Evolutionary conservation across 2,797 vertebrate species (phyloP).

Genomic region (Cynodonichthys magdalenae): DNA sequence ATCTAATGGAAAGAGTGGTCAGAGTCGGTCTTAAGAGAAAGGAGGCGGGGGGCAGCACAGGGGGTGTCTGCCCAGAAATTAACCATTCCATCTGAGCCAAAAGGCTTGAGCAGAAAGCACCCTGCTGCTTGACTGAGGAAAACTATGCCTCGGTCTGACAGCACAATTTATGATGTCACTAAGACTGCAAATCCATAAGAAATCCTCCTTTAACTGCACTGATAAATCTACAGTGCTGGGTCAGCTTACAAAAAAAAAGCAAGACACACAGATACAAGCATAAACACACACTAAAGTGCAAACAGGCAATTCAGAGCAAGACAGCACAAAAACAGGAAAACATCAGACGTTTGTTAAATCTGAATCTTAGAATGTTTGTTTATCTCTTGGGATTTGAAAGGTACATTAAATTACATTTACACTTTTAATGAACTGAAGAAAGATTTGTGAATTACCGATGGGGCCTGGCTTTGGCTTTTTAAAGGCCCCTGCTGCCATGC

Average conservation of each 20-base stretch:
- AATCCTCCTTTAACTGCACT: constrained; percentile 77
- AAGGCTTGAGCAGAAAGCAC: constrained; percentile 62
- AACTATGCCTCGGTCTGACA: constrained; percentile 74
- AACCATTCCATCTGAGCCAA: constrained; percentile 68
- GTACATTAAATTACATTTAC: constrained; percentile 78
- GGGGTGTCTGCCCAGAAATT: constrained; percentile 65
- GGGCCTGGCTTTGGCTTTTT: constrained; percentile 46
- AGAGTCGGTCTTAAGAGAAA: constrained; percentile 62
- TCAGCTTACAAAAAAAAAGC: constrained; percentile 64
- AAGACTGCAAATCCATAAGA: constrained; percentile 77
- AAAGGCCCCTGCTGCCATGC: constrained; percentile 39
- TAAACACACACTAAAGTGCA: constrained; percentile 3
- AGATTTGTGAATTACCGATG: constrained; percentile 46
- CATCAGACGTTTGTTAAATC: constrained; percentile 37
- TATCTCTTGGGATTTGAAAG: constrained; percentile 59
- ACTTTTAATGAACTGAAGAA: constrained; percentile 58
- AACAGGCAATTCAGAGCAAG: constrained; percentile 17
- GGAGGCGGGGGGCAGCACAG: constrained; percentile 40
- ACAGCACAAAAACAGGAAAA: constrained; percentile 35
- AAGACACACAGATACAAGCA: constrained; percentile 42
- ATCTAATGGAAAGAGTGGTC: constrained; percentile 74
- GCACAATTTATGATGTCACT: constrained; percentile 82
- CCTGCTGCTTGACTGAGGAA: constrained; percentile 79
- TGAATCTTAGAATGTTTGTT: constrained; percentile 13
- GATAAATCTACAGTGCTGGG: constrained; percentile 77